Base-by-base conservation (phyloP, 2,888 invertebrate genomes). In the Melanchra persicariae region DNA sequence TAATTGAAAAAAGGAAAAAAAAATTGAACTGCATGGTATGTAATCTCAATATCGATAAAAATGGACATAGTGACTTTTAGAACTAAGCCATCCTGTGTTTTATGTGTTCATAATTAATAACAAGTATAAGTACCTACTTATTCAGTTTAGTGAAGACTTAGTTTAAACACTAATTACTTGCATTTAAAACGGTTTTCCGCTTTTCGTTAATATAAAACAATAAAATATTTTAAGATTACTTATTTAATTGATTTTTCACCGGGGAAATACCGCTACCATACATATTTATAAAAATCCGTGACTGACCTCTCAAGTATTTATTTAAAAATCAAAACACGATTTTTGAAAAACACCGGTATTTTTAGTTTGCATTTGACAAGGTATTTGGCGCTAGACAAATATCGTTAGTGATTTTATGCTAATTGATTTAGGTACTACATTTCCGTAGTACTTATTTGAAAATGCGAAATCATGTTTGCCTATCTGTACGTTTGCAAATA, bases 361-460 rank as follows among this genome's bases (percentile, higher is more conserved):
- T 75, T 66, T 49, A 19, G 45, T 40, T 17, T 66, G 67, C 40
- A 43, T 49, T 26, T 49, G 34, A 43, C 10, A 54, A 49, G 47
- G 57, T 30, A 71, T 37, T 22, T 67, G 49, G 26, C 55, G 34
- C 10, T 45, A 37, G 12, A 22, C 7, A 57, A 73, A 73, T 73
- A 49, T 57, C 43, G 12, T 12, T 15, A 1, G 12, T 49, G 6
- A 34, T 22, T n/a, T 49, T 40, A 49, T 49, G 68, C 8, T 55
- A 49, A 75, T 72, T 76, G 55, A 26, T 34, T 76, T 19, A 26
- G n/a, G n/a, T n/a, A n/a, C 22, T 22, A 76, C 1, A 76, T 49
- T 22, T 74, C 26, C 43, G 19, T 3, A 43, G 9, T n/a, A 8
- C n/a, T 24, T 43, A 45, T 15, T 40, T 40, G 15, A 5, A 19